Base-by-base conservation (phyloP, 2,797 vertebrate species). In the Macrochelys suwanniensis region DNA sequence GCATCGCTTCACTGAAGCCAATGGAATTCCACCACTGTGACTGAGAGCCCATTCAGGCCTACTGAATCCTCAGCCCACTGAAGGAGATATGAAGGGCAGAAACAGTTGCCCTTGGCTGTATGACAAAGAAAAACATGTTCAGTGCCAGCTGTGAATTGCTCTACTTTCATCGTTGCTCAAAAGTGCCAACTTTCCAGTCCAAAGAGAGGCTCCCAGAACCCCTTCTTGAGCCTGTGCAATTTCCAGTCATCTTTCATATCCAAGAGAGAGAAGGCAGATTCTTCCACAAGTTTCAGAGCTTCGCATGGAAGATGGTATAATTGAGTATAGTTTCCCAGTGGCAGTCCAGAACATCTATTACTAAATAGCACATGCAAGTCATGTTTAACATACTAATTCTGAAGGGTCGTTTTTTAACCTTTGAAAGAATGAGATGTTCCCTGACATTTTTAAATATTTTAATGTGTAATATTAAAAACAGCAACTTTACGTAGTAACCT, bases 401-500 rank as follows among this genome's bases (percentile, higher is more conserved):
- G 71, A 2, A 19, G 86, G 45, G 71, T 76, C 53, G 61, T 10
- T 61, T 45, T 89, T 71, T 11, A 28, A 16, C 2, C 2, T 57
- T 59, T 83, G 82, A 92, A 97, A 96, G 3, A 0, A 78, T 3
- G 65, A 2, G 50, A 31, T 25, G 78, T n/a, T 57, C 77, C 17
- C 5, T 76, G 59, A 28, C 9, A 59, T 88, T n/a, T 47, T 85
- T n/a, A 78, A 80, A 85, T 61, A 53, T 82, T 90, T 80, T 90
- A 57, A 78, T 92, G 65, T 95, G 92, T 85, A 92, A 31, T 92
- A 83, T 61, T 76, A 79, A 83, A 84, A 96, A 95, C 4, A 10
- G 11, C 45, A 0, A 1, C 23, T 28, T 78, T 31, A 61, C 6
- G 2, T 25, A 8, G 54, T 80, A 89, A 81, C 84, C 94, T 51